Evolutionary conservation across 2,888 invertebrate genomes (phyloP).

Genomic region (Xanthostigma xanthostigma): DNA sequence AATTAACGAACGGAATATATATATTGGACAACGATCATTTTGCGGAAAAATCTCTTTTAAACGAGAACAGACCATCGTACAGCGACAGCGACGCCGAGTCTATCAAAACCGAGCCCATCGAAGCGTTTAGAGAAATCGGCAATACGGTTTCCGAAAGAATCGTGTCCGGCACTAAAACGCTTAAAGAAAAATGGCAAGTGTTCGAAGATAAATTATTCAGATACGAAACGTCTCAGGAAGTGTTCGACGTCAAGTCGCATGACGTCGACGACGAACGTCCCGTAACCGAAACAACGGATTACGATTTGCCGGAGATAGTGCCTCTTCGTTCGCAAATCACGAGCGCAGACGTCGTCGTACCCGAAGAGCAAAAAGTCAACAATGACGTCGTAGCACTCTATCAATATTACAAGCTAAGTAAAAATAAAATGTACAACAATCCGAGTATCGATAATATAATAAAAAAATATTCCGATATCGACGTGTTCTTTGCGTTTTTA

Average conservation of each 20-base stretch:
- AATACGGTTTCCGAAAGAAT: conserved; percentile 36
- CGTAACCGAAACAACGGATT: conserved; percentile 16
- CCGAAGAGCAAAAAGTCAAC: too few species aligned
- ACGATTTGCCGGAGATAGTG: conserved; percentile 15
- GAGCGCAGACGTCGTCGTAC: conserved; percentile 11
- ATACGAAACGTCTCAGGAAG: neutral
- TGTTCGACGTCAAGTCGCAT: conserved; percentile 7
- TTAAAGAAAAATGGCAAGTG: conserved; percentile 39
- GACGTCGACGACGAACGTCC: too few species aligned
- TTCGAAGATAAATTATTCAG: conserved; percentile 26
- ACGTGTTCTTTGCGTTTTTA: conserved; percentile 17
- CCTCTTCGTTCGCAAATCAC: conserved; percentile 14
- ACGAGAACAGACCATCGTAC: too few species aligned
- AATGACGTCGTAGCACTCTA: conserved; percentile 10
- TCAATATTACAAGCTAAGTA: conserved; percentile 26
- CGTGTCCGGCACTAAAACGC: conserved; percentile 33
- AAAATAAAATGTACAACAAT: conserved; percentile 22
- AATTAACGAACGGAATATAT: conserved; percentile 40
- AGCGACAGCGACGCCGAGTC: too few species aligned
- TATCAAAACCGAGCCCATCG: conserved; percentile 27
- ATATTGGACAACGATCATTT: conserved; percentile 30
- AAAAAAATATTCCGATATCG: conserved; percentile 12
- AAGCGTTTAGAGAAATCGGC: conserved; percentile 35
- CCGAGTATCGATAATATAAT: conserved; percentile 20
- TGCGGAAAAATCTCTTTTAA: conserved; percentile 9